phyloP scores from a whole-genome alignment of 2,888 invertebrate genomes.

The Thelaira solivaga region DNA sequence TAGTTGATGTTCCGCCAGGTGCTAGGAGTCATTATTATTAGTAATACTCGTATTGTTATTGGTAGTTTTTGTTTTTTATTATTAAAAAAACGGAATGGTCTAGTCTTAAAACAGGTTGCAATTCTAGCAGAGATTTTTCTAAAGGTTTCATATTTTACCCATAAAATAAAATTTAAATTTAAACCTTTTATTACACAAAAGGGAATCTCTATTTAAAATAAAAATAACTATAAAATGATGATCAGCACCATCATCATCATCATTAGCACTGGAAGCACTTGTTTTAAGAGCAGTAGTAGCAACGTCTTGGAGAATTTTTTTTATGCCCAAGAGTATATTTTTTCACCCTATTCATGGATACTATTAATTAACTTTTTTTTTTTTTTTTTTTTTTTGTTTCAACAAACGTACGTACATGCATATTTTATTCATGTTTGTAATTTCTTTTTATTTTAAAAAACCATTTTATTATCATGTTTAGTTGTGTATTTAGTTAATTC shows the following conservation, averaged over 20 bases:
- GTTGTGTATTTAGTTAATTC: slow-evolving; percentile 55
- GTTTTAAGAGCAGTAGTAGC: background rate
- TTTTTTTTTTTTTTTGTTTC: background rate
- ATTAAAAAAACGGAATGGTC: background rate
- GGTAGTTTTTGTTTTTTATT: background rate
- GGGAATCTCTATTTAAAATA: slow-evolving; percentile 8
- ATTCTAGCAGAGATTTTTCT: slow-evolving; percentile 51
- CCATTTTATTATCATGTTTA: slow-evolving; percentile 58
- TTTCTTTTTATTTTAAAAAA: slow-evolving; percentile 26
- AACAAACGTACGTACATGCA: no score
- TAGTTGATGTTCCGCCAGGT: slow-evolving; percentile 75
- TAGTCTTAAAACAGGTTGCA: slow-evolving; percentile 41
- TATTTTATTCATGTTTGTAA: slow-evolving; percentile 3
- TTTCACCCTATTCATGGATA: slow-evolving; percentile 59
- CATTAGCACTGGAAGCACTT: no score
- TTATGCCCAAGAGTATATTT: slow-evolving; percentile 53
- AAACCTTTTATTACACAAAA: slow-evolving; percentile 16
- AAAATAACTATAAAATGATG: slow-evolving; percentile 62
- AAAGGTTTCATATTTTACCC: slow-evolving; percentile 38
- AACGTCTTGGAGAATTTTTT: slow-evolving; percentile 5
- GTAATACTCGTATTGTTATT: slow-evolving; percentile 32
- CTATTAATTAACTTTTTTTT: slow-evolving; percentile 69
- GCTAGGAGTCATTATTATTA: slow-evolving; percentile 68
- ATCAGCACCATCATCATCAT: slow-evolving; percentile 52
- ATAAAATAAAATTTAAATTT: slow-evolving; percentile 51